Evolutionary conservation across 2,113 vertebrate species (phyloP).

Genomic region (Rhodinocichla rosea): DNA sequence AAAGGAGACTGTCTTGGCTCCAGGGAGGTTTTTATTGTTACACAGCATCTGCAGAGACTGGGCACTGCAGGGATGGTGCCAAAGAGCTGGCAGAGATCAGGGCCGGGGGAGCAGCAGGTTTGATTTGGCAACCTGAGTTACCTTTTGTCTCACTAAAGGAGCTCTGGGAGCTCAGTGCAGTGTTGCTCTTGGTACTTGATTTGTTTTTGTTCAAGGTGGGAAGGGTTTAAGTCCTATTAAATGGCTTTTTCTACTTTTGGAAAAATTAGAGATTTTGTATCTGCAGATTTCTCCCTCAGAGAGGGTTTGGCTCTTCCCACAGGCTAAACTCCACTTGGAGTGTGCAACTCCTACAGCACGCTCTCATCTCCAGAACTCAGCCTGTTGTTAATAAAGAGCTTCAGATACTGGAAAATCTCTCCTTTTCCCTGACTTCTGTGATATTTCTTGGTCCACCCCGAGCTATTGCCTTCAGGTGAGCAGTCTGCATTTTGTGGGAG

Average conservation of each 20-base stretch:
- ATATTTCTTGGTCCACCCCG: not conserved
- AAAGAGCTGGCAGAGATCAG: not conserved
- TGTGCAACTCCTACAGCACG: fast-evolving
- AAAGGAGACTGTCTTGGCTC: not conserved
- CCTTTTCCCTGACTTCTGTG: not conserved
- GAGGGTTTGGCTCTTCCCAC: not conserved
- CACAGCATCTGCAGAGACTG: not conserved
- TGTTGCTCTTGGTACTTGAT: not conserved
- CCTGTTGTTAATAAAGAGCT: not conserved
- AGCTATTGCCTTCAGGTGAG: not conserved
- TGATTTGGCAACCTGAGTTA: not conserved
- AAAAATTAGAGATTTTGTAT: not conserved
- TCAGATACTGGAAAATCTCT: not conserved
- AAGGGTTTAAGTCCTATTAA: not conserved
- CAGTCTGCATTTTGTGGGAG: not conserved
- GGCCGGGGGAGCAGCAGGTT: not conserved
- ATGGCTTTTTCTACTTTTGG: not conserved
- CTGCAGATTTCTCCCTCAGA: not conserved
- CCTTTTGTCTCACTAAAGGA: not conserved
- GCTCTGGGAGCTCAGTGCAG: not conserved
- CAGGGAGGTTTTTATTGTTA: not conserved
- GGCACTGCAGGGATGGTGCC: not conserved
- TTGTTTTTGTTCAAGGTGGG: not conserved
- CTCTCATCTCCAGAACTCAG: not conserved
- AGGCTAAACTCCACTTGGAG: not conserved